Evolutionary conservation across 1,140 invertebrate species (phyloP).

Genomic region (Lepidurus apus): DNA sequence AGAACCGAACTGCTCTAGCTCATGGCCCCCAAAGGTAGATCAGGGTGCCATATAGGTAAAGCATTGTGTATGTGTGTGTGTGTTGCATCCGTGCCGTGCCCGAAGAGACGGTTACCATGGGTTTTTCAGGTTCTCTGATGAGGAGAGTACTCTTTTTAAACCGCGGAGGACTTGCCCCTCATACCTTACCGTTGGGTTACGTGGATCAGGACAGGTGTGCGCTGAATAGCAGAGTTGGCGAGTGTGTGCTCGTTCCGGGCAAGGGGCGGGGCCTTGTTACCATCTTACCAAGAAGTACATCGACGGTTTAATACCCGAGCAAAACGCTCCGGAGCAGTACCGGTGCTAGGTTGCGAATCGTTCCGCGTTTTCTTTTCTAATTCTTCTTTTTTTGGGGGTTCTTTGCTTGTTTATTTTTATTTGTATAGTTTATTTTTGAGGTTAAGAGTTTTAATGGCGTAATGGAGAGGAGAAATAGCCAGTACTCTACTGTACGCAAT

Average conservation of each 20-base stretch:
- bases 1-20: neutral
- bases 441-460: too few species aligned
- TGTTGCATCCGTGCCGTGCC: neutral
- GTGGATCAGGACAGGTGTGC: constrained; percentile 16
- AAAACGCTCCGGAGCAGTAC: too few species aligned
- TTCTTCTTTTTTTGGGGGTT: too few species aligned
- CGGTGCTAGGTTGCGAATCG: too few species aligned
- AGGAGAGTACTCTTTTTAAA: neutral
- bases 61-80: neutral
- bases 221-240: constrained; percentile 12
- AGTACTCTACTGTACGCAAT: neutral
- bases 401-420: too few species aligned
- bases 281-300: too few species aligned
- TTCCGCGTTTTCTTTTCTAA: too few species aligned
- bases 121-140: neutral
- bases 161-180: neutral
- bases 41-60: constrained; percentile 12
- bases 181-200: neutral
- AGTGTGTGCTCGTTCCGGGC: neutral
- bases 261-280: too few species aligned
- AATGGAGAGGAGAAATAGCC: neutral
- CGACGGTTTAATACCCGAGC: too few species aligned
- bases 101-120: neutral
- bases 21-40: neutral
- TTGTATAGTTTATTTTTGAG: too few species aligned